A percentile compares a stretch with the other conserved stretches of the same genome.
phyloP scores from a whole-genome alignment of 2,113 vertebrate species.

The Cryptotis parvus region DNA sequence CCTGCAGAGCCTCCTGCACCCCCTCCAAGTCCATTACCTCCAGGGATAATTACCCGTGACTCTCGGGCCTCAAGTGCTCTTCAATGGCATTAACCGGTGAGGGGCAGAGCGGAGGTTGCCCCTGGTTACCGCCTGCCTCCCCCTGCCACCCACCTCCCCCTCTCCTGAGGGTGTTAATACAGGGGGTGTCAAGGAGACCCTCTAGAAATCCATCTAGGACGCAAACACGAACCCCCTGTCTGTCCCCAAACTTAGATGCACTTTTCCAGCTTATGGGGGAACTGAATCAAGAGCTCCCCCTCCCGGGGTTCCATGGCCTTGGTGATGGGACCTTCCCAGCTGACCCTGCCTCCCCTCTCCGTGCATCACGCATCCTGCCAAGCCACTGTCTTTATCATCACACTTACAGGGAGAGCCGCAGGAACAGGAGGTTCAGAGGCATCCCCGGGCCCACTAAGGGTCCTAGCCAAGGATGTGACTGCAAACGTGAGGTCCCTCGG shows the following conservation, averaged over 20 bases:
- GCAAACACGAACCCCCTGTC: not conserved
- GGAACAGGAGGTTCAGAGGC: not conserved
- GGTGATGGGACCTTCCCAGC: not conserved
- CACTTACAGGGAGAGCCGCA: not conserved
- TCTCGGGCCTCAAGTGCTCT: constrained; percentile 74
- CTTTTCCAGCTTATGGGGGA: not conserved
- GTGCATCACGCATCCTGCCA: not conserved
- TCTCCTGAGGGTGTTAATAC: constrained; percentile 40
- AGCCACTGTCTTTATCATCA: not conserved
- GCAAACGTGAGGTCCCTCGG: not conserved
- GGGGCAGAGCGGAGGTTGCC: constrained; percentile 64
- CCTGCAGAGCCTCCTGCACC: not conserved
- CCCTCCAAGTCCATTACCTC: constrained; percentile 78
- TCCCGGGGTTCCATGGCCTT: not conserved
- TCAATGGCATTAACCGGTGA: constrained; percentile 68
- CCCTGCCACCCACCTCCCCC: not conserved
- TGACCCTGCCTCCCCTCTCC: not conserved
- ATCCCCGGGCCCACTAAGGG: not conserved
- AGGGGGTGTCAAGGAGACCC: not conserved
- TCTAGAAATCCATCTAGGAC: constrained; percentile 8
- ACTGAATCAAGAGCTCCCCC: constrained; percentile 8
- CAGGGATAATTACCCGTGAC: constrained; percentile 74
- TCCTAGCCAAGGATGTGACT: not conserved
- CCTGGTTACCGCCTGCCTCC: constrained; percentile 71
- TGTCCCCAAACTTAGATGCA: not conserved